Conservation (phyloP, 2,113 vertebrate species). For the Pangasianodon gigas region DNA sequence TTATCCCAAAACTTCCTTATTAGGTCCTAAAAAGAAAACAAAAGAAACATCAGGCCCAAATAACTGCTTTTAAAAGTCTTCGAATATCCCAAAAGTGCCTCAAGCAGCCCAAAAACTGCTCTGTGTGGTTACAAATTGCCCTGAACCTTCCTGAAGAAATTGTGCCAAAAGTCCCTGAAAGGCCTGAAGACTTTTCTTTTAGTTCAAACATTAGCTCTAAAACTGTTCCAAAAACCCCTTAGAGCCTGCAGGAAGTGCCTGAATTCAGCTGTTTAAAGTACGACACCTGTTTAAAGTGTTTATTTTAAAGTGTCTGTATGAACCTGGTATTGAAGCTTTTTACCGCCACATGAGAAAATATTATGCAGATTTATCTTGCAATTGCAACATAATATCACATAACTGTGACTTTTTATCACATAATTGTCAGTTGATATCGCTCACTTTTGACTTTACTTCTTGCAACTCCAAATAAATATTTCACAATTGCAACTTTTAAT, state of each 20-base stretch:
- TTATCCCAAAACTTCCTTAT: background rate
- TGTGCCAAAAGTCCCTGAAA: constrained; percentile 5
- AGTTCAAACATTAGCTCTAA: background rate
- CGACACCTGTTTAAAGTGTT: background rate
- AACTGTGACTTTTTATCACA: background rate
- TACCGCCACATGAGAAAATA: background rate
- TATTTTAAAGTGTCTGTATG: background rate
- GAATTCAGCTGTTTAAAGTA: too few species aligned
- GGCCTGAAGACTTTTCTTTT: background rate
- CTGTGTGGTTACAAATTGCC: background rate
- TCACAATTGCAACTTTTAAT: background rate
- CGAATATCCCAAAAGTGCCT: background rate
- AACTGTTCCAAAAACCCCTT: background rate
- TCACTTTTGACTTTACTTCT: background rate
- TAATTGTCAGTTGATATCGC: background rate
- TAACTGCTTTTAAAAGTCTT: background rate
- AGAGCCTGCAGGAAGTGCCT: background rate
- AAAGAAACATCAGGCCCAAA: background rate
- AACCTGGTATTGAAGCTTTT: background rate
- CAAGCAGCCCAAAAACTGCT: background rate
- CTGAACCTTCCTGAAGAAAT: background rate
- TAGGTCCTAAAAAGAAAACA: background rate
- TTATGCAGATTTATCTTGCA: background rate
- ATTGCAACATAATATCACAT: background rate
- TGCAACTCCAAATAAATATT: background rate